These are phyloP conservation scores for Galeruca laticollis DNA, from an alignment of 2,888 invertebrate genomes.

Conservation along the genomic window DNA sequence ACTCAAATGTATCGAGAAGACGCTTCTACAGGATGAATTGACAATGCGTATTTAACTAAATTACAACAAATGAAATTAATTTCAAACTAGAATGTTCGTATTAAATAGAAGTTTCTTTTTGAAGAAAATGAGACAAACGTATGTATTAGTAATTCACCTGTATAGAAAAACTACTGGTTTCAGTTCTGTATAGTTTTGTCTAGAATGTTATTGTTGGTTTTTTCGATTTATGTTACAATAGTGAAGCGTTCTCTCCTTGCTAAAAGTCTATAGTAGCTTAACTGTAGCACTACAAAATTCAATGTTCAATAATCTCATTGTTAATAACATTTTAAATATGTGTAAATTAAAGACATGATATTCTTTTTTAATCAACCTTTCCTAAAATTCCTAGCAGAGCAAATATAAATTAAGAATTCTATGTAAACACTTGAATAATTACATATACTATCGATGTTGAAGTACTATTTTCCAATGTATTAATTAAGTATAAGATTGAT, in stretches of 20 bases:
- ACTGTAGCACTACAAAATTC: neutral
- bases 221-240: slow-evolving; percentile 25
- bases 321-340: too few relatives aligned
- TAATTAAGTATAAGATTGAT: too few relatives aligned
- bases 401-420: too few relatives aligned
- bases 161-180: slow-evolving; percentile 15
- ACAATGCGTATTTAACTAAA: neutral
- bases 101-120: neutral
- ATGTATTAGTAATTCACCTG: slow-evolving; percentile 3
- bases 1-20: slow-evolving; percentile 11
- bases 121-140: too few relatives aligned
- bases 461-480: too few relatives aligned
- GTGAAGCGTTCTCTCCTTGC: slow-evolving; percentile 20
- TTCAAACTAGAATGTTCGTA: neutral
- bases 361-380: too few relatives aligned
- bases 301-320: neutral
- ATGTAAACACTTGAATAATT: too few relatives aligned
- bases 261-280: slow-evolving; percentile 9
- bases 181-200: slow-evolving; percentile 22
- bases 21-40: slow-evolving; percentile 7
- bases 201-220: slow-evolving; percentile 38
- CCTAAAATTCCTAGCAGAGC: too few relatives aligned
- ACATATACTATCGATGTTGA: too few relatives aligned
- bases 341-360: neutral
- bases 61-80: too few relatives aligned